Percentiles rank a stretch among this genome's conserved stretches.
These are phyloP conservation scores for Leptopilina drosophilae DNA, from an alignment of 2,888 invertebrate genomes.

Conservation along the genomic window DNA sequence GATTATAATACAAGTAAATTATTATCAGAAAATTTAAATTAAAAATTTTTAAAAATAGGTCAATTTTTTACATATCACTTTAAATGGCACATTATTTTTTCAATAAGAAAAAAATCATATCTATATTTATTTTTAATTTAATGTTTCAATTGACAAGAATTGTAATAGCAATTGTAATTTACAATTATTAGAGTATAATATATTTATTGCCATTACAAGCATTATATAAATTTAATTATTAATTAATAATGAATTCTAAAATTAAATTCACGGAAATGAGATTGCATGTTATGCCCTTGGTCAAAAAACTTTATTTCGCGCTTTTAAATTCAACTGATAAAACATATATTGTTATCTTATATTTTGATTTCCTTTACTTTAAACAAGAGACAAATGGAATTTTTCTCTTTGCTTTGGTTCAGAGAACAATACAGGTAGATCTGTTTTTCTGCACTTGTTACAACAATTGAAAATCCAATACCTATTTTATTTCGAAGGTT, in stretches of 20 bases:
- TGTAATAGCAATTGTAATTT: too few species aligned
- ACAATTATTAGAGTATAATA: too few species aligned
- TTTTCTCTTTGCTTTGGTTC: slow-evolving; percentile 2
- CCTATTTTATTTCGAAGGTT: slow-evolving; percentile 13
- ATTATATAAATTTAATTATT: not conserved
- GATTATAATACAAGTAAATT: too few species aligned
- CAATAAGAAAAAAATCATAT: not conserved
- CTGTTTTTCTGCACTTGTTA: slow-evolving; percentile 9
- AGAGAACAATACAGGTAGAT: slow-evolving; percentile 12
- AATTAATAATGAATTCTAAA: not conserved
- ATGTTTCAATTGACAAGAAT: too few species aligned
- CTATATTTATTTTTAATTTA: not conserved
- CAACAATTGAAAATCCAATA: slow-evolving; percentile 14
- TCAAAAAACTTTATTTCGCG: not conserved
- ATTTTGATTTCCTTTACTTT: slow-evolving; percentile 35
- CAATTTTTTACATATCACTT: too few species aligned
- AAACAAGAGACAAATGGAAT: not conserved
- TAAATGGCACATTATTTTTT: too few species aligned
- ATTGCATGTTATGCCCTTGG: not conserved
- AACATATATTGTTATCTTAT: not conserved
- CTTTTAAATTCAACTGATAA: not conserved
- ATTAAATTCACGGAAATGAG: slow-evolving; percentile 13
- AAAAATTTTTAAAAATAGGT: too few species aligned
- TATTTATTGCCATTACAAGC: too few species aligned
- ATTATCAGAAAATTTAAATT: too few species aligned